A percentile compares a stretch with the other conserved stretches of the same genome.
These are phyloP conservation scores for Drosophila bifasciata DNA, from an alignment of 1,140 invertebrate species.

Conservation along the genomic window DNA sequence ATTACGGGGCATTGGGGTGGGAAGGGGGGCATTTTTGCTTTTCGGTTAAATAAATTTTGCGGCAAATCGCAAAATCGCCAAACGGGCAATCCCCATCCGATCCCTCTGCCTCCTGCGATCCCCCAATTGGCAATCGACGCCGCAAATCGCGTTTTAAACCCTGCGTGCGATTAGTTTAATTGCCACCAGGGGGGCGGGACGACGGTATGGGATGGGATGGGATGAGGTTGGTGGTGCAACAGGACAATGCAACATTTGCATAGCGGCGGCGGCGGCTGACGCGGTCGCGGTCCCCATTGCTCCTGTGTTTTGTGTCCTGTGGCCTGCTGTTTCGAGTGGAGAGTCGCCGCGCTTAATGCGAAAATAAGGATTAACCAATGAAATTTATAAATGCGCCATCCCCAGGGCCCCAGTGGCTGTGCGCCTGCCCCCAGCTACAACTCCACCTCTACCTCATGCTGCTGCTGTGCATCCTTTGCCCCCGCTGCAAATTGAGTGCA, in stretches of 20 bases:
- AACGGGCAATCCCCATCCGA: constrained; percentile 28
- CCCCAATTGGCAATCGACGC: constrained; percentile 71
- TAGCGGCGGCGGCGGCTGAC: constrained; percentile 37
- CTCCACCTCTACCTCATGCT: constrained; percentile 1
- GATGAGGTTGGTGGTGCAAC: constrained; percentile 48
- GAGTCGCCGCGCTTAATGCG: constrained; percentile 68
- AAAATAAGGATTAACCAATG: constrained; percentile 83
- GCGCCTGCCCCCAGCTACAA: no score
- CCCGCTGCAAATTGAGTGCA: constrained; percentile 79
- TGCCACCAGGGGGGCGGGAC: constrained; percentile 35
- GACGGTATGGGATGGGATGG: no score
- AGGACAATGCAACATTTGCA: constrained; percentile 75
- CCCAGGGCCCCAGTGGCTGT: neutral
- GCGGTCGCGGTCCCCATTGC: constrained; percentile 12
- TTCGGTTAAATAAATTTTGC: constrained; percentile 71
- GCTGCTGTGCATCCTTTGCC: neutral
- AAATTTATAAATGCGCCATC: constrained; percentile 80
- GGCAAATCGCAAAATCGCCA: constrained; percentile 53
- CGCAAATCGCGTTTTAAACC: constrained; percentile 83
- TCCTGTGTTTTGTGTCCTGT: neutral
- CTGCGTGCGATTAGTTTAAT: constrained; percentile 84
- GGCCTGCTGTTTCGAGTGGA: neutral
- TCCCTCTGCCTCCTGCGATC: neutral
- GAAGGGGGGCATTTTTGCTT: neutral
- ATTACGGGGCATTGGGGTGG: no score